Evolutionary conservation across 2,113 vertebrate genomes (phyloP), one percentile per base, ranked within the genome.

Genomic region (Recurvirostra avosetta): DNA sequence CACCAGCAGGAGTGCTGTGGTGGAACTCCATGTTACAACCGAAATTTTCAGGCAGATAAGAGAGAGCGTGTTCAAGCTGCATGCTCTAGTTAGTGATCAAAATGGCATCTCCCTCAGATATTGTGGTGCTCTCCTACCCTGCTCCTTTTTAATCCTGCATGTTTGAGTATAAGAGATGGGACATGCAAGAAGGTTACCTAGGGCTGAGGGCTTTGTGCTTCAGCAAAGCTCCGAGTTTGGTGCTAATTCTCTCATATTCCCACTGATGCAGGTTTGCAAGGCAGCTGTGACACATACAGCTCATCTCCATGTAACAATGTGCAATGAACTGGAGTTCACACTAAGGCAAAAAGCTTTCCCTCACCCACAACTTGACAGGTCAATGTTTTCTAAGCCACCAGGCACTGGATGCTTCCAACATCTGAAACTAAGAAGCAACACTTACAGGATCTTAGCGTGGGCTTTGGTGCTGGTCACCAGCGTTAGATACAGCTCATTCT

Each of bases 401-500:
- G 53, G 70, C 40, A 53, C 21, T 1, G 7, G 30, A 67, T 47
- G 32, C 38, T 80, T 81, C 52, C 79, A 87, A 26, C 10, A 23
- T 4, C 45, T 77, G 66, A 49, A 79, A 22, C 9, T 56, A 32
- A 67, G 49, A 56, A 45, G 38, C 1, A 43, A 12, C 38, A 98
- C 99, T 98, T 98, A 99, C 99, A 97, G 97, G 87, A 99, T 99
- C 74, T 97, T 98, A 53, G 99, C 99, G 0, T 99, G 98, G 22
- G 99, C 98, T 95, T 98, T 98, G 84, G 97, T 99, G 97, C 99
- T 99, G 96, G 98, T 99, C 93, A 99, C 97, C 40, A 99, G 98
- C 0, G 98, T 98, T 62, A 99, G 97, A 90, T 98, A 98, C 12
- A 99, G 98, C 96, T 99, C 99, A 1, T 99, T 99, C 92, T 99